phyloP scores from a whole-genome alignment of 2,797 vertebrate genomes.

The Hoplostethus mediterraneus region DNA sequence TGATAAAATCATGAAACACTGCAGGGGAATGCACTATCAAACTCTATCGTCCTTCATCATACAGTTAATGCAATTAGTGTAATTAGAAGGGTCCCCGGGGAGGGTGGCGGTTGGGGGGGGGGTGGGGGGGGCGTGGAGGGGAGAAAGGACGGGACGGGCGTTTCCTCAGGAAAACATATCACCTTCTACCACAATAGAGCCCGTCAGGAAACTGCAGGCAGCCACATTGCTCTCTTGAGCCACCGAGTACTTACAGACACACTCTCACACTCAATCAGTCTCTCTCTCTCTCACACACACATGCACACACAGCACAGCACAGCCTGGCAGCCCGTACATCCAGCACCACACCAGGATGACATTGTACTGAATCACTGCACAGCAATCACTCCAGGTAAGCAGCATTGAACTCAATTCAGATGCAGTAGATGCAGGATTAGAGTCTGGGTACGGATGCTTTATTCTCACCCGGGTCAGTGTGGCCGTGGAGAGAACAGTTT shows the following conservation, averaged over 20 bases:
- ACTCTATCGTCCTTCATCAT: slow-evolving; percentile 29
- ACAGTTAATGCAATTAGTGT: slow-evolving; percentile 58
- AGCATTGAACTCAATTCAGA: slow-evolving; percentile 6
- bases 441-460: background rate
- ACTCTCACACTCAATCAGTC: slow-evolving; percentile 72
- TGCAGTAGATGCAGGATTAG: background rate
- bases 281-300: slow-evolving; percentile 44
- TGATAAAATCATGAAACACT: slow-evolving; percentile 19
- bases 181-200: slow-evolving; percentile 85
- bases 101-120: slow-evolving; percentile 19
- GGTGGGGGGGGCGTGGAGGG: slow-evolving; percentile 35
- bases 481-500: background rate
- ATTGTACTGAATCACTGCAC: slow-evolving; percentile 73
- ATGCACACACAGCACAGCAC: slow-evolving; percentile 49
- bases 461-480: background rate
- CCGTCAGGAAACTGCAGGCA: slow-evolving; percentile 79
- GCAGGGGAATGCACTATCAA: slow-evolving; percentile 25
- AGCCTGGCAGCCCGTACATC: slow-evolving; percentile 52
- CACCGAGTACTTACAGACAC: slow-evolving; percentile 74
- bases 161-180: slow-evolving; percentile 89
- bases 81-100: slow-evolving; percentile 63
- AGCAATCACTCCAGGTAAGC: slow-evolving; percentile 67
- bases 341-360: slow-evolving; percentile 79
- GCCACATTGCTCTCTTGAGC: slow-evolving; percentile 82
- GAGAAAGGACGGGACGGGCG: slow-evolving; percentile 76